Evolutionary conservation across 92 coral and sea anemone species (phyloP).

Genomic region (Epizoanthus rinbou): DNA sequence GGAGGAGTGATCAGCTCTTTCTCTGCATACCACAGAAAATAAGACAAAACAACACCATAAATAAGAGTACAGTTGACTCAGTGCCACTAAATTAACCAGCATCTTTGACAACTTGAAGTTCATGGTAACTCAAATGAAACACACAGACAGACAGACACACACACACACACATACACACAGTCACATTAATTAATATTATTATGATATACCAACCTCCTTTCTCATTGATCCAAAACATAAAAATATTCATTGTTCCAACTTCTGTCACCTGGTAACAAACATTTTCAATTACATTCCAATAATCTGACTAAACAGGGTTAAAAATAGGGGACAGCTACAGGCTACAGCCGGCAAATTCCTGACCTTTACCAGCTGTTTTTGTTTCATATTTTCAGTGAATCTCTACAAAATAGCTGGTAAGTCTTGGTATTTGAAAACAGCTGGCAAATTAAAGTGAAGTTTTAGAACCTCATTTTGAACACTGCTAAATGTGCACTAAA

Average conservation of each 20-base stretch:
- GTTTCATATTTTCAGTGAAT: too few relatives aligned
- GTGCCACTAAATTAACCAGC: too few relatives aligned
- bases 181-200: neutral
- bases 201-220: conserved; percentile 73
- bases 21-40: conserved; percentile 46
- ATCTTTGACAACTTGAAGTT: too few relatives aligned
- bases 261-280: conserved; percentile 77
- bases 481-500: too few relatives aligned
- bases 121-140: too few relatives aligned
- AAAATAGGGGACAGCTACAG: too few relatives aligned
- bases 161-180: neutral
- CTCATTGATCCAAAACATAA: conserved; percentile 89
- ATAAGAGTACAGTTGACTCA: neutral
- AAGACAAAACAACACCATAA: neutral
- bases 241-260: conserved; percentile 99
- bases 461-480: too few relatives aligned
- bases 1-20: conserved; percentile 93
- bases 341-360: too few relatives aligned
- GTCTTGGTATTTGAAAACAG: too few relatives aligned
- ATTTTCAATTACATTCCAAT: neutral
- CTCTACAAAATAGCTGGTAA: too few relatives aligned
- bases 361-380: too few relatives aligned
- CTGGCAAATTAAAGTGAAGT: too few relatives aligned
- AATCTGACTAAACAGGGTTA: neutral
- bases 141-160: neutral